Conservation (phyloP, 2,888 invertebrate genomes). For the Cheiracanthium punctorium region DNA sequence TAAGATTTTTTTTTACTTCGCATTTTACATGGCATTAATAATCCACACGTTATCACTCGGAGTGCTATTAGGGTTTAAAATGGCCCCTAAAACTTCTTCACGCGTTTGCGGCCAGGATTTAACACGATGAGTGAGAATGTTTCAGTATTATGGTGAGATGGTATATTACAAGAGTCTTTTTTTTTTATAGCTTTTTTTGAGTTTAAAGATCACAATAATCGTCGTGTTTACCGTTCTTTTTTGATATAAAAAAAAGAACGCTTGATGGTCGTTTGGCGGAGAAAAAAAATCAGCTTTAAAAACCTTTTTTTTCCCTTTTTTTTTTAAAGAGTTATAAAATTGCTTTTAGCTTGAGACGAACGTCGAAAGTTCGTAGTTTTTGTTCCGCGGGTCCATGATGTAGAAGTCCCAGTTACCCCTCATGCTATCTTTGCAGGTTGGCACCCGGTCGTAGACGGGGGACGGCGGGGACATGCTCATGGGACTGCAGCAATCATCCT, state of each 20-base stretch:
- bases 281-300: slow-evolving; percentile 18
- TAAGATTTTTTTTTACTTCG: slow-evolving; percentile 23
- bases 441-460: slow-evolving; percentile 23
- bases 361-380: slow-evolving; percentile 38
- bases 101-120: slow-evolving; percentile 12
- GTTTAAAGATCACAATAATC: slow-evolving; percentile 25
- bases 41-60: slow-evolving; percentile 32
- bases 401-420: slow-evolving; percentile 42
- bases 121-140: slow-evolving; percentile 20
- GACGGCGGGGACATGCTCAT: slow-evolving; percentile 51
- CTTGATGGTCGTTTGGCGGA: slow-evolving; percentile 59
- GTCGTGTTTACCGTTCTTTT: background rate
- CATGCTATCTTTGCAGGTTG: slow-evolving; percentile 54
- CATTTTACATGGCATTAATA: slow-evolving; percentile 19
- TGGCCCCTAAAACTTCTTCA: slow-evolving; percentile 5
- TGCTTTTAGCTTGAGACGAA: slow-evolving; percentile 63
- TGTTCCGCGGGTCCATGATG: slow-evolving; percentile 54
- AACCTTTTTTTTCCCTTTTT: background rate
- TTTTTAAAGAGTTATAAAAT: background rate
- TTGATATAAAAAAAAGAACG: background rate
- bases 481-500: slow-evolving; percentile 23
- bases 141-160: slow-evolving; percentile 23
- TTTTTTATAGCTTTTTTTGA: background rate
- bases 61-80: slow-evolving; percentile 21
- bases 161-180: slow-evolving; percentile 21